Base-by-base conservation (phyloP, 2,888 invertebrate species). In the Autographa gamma region DNA sequence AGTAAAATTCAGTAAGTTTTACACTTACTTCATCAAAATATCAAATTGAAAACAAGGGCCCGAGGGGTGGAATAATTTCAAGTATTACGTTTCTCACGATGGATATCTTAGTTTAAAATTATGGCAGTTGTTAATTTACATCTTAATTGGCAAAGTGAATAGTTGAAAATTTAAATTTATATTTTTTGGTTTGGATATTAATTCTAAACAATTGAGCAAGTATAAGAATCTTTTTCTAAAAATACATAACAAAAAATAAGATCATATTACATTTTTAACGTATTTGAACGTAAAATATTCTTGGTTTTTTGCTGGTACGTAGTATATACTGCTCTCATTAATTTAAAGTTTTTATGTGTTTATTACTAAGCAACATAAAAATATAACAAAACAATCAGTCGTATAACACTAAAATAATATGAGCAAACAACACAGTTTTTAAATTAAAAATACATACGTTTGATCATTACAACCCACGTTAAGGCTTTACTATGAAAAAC, bases 381-480 rank as follows among this genome's bases (percentile, higher is more conserved):
- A 13, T 41, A 41, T 14, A 41, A 41, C 14, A 43, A 43, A 43
- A 16, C 9, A 43, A n/a, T n/a, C 7, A n/a, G 7, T 54, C 16
- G 1, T 16, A 14, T 13, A 58, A 34, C 14, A 34, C 63, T 43
- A 69, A 67, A 63, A 73, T 61, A 74, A 60, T 68, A 59, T 7
- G 52, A 16, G 7, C 8, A 8, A 34, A 69, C 41, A 16, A 38
- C 25, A 54, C 67, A 63, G 1, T 60, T 76, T 80, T 80, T 80
- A 71, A 76, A 80, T 71, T 76, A 48, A 38, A 54, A 65, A 48
- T 80, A 63, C 52, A 18, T 54, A 66, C 77, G n/a, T 14, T 31
- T 64, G 66, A 62, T 67, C 80, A 61, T 77, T 76, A 80, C 76
- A 80, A 48, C 7, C n/a, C n/a, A 16, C n/a, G 48, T 48, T 48